Evolutionary conservation across 2,888 invertebrate species (phyloP), one percentile per base, ranked within the genome.

Genomic region (Athripsodes cinereus): DNA sequence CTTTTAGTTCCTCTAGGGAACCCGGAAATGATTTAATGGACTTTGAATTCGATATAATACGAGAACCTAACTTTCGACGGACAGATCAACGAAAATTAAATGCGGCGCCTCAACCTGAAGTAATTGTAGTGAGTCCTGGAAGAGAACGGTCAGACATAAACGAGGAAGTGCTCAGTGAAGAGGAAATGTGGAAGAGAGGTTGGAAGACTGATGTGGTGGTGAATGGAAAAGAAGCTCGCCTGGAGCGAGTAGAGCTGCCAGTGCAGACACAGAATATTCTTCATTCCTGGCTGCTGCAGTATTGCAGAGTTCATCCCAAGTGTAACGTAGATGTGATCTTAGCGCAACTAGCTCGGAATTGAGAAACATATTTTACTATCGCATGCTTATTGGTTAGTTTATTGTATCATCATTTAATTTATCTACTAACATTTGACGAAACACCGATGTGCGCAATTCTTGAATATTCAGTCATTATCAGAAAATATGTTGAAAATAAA

Each of bases 301-400:
- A 60, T 22, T 62, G 62, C 58, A 40, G 22, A 1, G 19, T 60
- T 13, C 62, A 62, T 49, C 62, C 62, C 8, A 62, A 59, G 22
- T 62, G 62, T 19, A 55, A 60, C 19, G 16, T 59, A 18, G n/a
- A 11, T 5, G 2, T 20, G 5, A 1, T 34, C 10, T 16, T 35
- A 2, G 31, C 26, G 18, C 16, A n/a, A 10, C 1, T 34, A 16
- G 8, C 34, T 18, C 10, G 26, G 26, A 26, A 26, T 10, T 26
- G 26, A 26, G 10, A 26, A 26, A 26, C 5, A 26, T 10, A 26
- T 26, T 26, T 3, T 26, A 26, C 3, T 26, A 10, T 26, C 3
- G 26, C 26, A 26, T 26, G 10, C 26, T 26, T 6, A 26, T 10
- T 26, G 10, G 26, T 3, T 26, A 26, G 26, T 26, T 26, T 10